Evolutionary conservation across 2,113 vertebrate genomes (phyloP).

Genomic region (Nesogale talazaci): DNA sequence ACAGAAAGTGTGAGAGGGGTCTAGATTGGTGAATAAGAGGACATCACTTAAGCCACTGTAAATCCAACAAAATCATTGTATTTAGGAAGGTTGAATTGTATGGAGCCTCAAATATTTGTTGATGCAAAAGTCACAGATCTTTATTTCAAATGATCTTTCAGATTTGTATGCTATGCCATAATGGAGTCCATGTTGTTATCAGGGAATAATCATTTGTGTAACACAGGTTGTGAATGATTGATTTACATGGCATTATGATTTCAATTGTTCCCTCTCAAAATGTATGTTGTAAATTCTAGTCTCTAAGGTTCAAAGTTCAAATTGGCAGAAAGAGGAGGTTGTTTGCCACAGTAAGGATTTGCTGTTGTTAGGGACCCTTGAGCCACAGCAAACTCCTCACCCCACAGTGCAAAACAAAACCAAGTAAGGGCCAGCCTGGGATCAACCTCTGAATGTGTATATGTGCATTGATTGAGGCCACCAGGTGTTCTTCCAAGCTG

Average conservation of each 20-base stretch:
- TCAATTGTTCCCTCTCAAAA: background rate
- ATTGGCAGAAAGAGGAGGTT: too few species aligned
- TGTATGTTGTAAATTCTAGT: background rate
- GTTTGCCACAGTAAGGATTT: too few species aligned
- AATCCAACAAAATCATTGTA: too few species aligned
- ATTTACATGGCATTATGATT: background rate
- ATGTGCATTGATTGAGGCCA: too few species aligned
- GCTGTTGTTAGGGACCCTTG: too few species aligned
- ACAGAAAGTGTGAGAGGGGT: background rate
- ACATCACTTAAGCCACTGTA: background rate
- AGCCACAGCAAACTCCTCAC: too few species aligned
- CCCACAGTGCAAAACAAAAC: too few species aligned
- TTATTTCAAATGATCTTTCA: slow-evolving; percentile 29
- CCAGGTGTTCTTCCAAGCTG: too few species aligned
- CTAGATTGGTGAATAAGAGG: background rate
- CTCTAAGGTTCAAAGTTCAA: background rate
- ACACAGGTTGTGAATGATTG: slow-evolving; percentile 45
- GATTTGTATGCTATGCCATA: slow-evolving; percentile 50
- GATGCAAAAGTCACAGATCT: background rate
- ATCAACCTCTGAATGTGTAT: too few species aligned
- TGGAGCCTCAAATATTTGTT: background rate
- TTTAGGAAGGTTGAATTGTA: too few species aligned
- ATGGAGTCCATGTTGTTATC: slow-evolving; percentile 68
- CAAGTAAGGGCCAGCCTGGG: too few species aligned
- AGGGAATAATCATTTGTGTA: slow-evolving; percentile 42